These are phyloP conservation scores for Callocephalon fimbriatum DNA, from an alignment of 2,113 vertebrate genomes.

Conservation along the genomic window DNA sequence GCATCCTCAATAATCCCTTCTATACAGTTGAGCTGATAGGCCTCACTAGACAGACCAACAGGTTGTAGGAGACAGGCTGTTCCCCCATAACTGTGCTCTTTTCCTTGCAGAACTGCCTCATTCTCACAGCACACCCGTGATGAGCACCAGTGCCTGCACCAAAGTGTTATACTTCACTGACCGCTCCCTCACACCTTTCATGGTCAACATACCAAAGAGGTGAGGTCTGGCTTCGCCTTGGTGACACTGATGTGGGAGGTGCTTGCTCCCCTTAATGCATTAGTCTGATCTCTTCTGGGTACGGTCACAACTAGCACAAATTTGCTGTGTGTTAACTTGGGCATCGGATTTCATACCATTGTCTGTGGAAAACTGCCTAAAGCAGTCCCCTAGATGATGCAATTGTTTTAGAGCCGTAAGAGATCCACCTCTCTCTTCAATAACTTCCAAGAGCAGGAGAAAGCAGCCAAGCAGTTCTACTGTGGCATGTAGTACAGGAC, in stretches of 20 bases:
- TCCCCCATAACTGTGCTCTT: background rate
- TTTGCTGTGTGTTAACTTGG: background rate
- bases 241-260: background rate
- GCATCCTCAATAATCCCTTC: background rate
- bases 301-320: background rate
- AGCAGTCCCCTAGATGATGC: background rate
- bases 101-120: slow-evolving; percentile 83
- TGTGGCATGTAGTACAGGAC: background rate
- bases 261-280: background rate
- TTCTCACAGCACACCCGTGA: slow-evolving; percentile 83
- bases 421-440: background rate
- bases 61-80: background rate
- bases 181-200: slow-evolving; percentile 93
- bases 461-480: background rate
- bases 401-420: background rate
- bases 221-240: slow-evolving; percentile 55
- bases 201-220: slow-evolving; percentile 97
- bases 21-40: background rate
- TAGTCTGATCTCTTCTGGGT: background rate
- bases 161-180: slow-evolving; percentile 98
- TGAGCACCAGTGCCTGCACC: slow-evolving; percentile 86
- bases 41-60: background rate
- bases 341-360: background rate
- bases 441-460: background rate
- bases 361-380: no score